Base-by-base conservation (phyloP, 2,797 vertebrate species). In the Phalanger gymnotis region DNA sequence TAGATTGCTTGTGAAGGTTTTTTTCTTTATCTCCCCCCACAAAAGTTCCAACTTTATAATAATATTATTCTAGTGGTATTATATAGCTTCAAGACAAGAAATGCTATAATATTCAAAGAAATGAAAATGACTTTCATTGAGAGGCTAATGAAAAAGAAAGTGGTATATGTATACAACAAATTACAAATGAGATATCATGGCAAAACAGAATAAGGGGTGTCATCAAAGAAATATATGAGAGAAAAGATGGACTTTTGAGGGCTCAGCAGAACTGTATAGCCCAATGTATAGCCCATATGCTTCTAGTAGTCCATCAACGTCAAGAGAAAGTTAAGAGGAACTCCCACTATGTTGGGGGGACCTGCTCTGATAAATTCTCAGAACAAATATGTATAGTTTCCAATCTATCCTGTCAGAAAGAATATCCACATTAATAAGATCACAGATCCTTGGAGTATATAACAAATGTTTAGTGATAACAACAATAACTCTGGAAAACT, bases 361-460 rank as follows among this genome's bases (percentile, higher is more conserved):
- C 9, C 9, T 47, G 19, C 6, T 47, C 22, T 47, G 40, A 81
- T 47, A 81, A n/a, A 81, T 81, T 81, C 47, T 25, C 73, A 47
- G 22, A 40, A 81, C 27, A 27, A 47, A 81, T 0, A 81, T 40
- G n/a, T 10, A 31, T 7, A 16, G n/a, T 81, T 93, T 95, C 53
- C 93, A 93, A 92, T 90, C 4, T 6, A 95, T 5, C 53, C 28
- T 31, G 2, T 9, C 4, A 92, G 90, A 92, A 96, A 93, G 28
- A 94, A 92, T 53, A 94, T 91, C 22, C 27, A 93, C 73, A 25
- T 81, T 81, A 81, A 81, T 81, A 40, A 81, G 73, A 25, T 81
- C n/a, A 81, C 40, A 47, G 6, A 81, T 81, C 19, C 5, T 73
- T 40, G 7, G 5, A 81, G 2, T 25, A 25, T 25, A 10, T 47